Percentiles rank a stretch among this genome's conserved stretches.
Evolutionary conservation across 1,140 invertebrate genomes (phyloP).

Genomic region (Globodera rostochiensis): DNA sequence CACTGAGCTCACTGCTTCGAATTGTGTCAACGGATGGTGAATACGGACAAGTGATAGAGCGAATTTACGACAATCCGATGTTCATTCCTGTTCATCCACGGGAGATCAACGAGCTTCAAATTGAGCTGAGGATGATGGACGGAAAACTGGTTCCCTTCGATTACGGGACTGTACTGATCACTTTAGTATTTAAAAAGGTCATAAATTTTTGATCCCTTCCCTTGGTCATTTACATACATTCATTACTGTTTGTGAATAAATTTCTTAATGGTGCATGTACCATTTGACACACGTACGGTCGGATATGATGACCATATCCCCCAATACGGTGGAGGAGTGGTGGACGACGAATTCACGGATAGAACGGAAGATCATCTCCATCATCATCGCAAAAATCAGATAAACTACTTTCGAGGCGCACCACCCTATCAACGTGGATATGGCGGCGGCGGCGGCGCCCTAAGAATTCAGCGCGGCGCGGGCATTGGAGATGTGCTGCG

Average conservation of each 20-base stretch:
- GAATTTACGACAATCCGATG: slow-evolving; percentile 29
- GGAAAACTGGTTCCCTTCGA: slow-evolving; percentile 22
- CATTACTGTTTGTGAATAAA: neutral
- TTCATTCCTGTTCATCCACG: slow-evolving; percentile 17
- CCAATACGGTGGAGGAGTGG: neutral
- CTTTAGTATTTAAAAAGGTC: slow-evolving; percentile 34
- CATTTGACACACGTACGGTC: slow-evolving; percentile 24
- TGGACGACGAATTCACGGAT: neutral
- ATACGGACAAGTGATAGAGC: slow-evolving; percentile 17
- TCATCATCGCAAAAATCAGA: neutral
- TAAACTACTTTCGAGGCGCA: slow-evolving; percentile 20
- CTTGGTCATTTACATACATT: neutral
- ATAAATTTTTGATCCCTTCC: slow-evolving; percentile 3
- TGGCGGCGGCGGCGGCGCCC: slow-evolving; percentile 1
- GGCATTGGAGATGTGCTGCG: slow-evolving; percentile 19
- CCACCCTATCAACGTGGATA: slow-evolving; percentile 26
- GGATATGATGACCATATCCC: neutral
- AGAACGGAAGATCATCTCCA: neutral
- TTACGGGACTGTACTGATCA: slow-evolving; percentile 12
- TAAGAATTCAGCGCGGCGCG: slow-evolving; percentile 6
- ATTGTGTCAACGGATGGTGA: slow-evolving; percentile 20
- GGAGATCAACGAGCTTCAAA: slow-evolving; percentile 30
- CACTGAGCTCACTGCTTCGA: slow-evolving; percentile 13
- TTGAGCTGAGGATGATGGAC: slow-evolving; percentile 25
- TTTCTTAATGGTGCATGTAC: slow-evolving; percentile 25